These are phyloP conservation scores for Odontamblyopus rebecca DNA, from an alignment of 2,797 vertebrate species.

Conservation along the genomic window DNA sequence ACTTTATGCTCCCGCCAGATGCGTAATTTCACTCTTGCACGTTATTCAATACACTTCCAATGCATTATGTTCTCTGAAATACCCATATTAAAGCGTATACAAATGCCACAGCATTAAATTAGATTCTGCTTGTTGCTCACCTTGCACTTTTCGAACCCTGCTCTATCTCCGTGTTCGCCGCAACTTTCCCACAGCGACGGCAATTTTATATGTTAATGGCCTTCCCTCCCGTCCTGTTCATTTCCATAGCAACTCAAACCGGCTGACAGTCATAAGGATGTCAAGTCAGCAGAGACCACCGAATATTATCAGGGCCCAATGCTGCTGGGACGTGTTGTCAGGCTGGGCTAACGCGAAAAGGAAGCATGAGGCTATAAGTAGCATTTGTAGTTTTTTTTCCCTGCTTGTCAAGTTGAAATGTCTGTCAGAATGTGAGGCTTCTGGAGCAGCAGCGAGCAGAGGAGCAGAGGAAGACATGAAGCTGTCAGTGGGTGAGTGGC, in stretches of 20 bases:
- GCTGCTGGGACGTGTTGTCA: slow-evolving; percentile 16
- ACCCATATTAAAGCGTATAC: background rate
- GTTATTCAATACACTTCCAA: background rate
- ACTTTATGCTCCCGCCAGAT: slow-evolving; percentile 3
- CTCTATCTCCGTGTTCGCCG: slow-evolving; percentile 9
- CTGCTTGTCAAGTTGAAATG: slow-evolving; percentile 8
- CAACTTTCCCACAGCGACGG: slow-evolving; percentile 46
- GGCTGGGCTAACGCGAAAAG: slow-evolving; percentile 24
- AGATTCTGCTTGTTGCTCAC: slow-evolving; percentile 36
- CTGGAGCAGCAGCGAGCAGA: background rate
- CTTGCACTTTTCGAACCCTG: slow-evolving; percentile 35
- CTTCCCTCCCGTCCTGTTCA: slow-evolving; percentile 30
- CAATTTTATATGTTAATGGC: slow-evolving; percentile 62
- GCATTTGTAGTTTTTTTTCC: slow-evolving; percentile 7
- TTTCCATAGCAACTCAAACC: slow-evolving; percentile 53
- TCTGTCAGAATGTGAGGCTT: slow-evolving; percentile 17
- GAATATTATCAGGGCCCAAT: slow-evolving; percentile 27
- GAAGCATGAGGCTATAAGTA: slow-evolving; percentile 11
- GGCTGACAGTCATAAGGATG: slow-evolving; percentile 50
- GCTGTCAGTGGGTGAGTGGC: slow-evolving; percentile 13
- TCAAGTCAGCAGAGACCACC: slow-evolving; percentile 41
- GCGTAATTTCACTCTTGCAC: slow-evolving; percentile 10
- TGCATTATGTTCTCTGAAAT: background rate
- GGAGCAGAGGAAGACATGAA: background rate
- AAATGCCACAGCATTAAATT: slow-evolving; percentile 21